Conservation (phyloP, 35 echinoderm and acorn worm genomes). For the Ptychodera flava region DNA sequence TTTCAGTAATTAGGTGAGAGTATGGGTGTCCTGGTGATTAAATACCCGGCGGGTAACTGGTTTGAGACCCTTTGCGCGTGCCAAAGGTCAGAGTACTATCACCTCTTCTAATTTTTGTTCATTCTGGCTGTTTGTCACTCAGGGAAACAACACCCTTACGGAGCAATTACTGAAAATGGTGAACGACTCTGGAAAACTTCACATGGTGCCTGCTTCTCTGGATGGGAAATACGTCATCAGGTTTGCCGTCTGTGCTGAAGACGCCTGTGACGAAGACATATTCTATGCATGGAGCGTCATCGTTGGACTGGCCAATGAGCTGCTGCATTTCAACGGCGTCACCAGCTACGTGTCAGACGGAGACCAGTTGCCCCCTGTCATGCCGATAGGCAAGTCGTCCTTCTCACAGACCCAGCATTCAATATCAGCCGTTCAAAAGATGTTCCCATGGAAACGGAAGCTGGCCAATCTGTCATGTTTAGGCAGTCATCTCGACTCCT, state of each 20-base stretch:
- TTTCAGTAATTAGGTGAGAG: too few relatives aligned
- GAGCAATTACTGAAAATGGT: constrained; percentile 44
- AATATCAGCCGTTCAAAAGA: not conserved
- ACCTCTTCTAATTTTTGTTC: too few relatives aligned
- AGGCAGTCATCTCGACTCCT: not conserved
- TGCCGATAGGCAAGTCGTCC: too few relatives aligned
- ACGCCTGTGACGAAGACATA: constrained; percentile 55
- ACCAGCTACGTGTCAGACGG: not conserved
- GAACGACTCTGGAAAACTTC: constrained; percentile 50
- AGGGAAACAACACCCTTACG: constrained; percentile 54
- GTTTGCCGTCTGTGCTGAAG: constrained; percentile 52
- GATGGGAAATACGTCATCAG: constrained; percentile 60
- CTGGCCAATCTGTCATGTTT: not conserved
- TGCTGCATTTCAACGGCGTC: not conserved
- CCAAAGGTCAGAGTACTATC: too few relatives aligned
- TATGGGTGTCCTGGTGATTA: too few relatives aligned
- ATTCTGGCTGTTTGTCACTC: too few relatives aligned
- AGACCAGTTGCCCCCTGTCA: not conserved
- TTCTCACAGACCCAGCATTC: not conserved
- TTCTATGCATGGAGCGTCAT: constrained; percentile 49
- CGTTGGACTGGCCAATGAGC: constrained; percentile 3
- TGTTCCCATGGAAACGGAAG: not conserved
- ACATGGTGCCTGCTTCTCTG: constrained; percentile 51
- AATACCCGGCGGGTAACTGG: too few relatives aligned
- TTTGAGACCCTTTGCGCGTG: too few relatives aligned